phyloP scores from a whole-genome alignment of 2,113 vertebrate species.

The Dryoscopus gambensis region DNA sequence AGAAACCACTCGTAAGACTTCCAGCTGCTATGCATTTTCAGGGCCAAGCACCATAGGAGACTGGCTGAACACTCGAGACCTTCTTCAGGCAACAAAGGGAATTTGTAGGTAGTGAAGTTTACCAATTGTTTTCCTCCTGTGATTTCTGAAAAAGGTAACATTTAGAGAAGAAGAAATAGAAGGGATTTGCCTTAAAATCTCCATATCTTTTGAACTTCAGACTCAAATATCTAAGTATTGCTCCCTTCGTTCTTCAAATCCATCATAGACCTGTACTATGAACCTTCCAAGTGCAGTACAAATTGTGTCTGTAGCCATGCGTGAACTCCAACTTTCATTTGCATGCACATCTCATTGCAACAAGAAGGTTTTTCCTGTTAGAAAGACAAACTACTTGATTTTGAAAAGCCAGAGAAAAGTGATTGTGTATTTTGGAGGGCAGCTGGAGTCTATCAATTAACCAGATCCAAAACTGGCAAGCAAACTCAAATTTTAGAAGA shows the following conservation, averaged over 20 bases:
- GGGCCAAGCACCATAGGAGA: neutral
- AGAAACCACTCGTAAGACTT: neutral
- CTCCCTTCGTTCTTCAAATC: conserved; percentile 24
- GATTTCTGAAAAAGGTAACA: neutral
- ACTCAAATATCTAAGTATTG: conserved; percentile 34
- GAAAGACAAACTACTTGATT: conserved; percentile 42
- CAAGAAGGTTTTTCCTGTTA: neutral
- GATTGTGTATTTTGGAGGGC: conserved; percentile 3
- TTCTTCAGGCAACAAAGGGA: neutral
- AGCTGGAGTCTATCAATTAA: conserved; percentile 25
- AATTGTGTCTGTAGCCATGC: neutral
- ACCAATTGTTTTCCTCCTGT: neutral
- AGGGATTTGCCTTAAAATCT: conserved; percentile 42
- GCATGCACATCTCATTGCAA: neutral
- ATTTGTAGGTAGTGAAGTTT: neutral
- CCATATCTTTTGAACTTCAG: conserved; percentile 18
- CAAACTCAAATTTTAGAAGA: neutral
- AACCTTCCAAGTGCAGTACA: neutral
- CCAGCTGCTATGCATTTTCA: neutral
- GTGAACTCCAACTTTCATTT: neutral
- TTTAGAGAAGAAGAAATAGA: conserved; percentile 18
- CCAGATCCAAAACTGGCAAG: neutral
- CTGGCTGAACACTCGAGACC: neutral
- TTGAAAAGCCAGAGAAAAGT: conserved; percentile 5
- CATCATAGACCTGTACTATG: neutral